Percentiles rank a stretch among this genome's conserved stretches.
Evolutionary conservation across 2,797 vertebrate species (phyloP).

Genomic region (Gila robusta): DNA sequence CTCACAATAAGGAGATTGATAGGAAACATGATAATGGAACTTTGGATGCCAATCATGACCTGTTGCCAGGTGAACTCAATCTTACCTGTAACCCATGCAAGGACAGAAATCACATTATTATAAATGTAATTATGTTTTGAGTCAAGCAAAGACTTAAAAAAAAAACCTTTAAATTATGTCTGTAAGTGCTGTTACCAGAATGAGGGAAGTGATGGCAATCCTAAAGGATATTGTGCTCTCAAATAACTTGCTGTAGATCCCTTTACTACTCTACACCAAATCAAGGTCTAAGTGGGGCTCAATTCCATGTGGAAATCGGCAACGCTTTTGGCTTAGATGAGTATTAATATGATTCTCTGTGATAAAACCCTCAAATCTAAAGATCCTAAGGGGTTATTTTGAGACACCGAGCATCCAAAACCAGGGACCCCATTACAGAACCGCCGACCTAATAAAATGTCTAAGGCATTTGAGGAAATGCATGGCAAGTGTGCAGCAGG

Average conservation of each 20-base stretch:
- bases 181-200: background rate
- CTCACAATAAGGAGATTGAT: constrained; percentile 96
- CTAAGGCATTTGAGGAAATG: too few relatives aligned
- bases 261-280: background rate
- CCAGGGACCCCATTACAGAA: too few relatives aligned
- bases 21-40: constrained; percentile 96
- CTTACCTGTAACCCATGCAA: constrained; percentile 79
- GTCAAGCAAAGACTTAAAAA: background rate
- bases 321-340: too few relatives aligned
- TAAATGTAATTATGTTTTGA: constrained; percentile 5
- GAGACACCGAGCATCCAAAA: too few relatives aligned
- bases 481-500: too few relatives aligned
- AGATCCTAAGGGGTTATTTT: too few relatives aligned
- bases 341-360: too few relatives aligned
- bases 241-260: background rate
- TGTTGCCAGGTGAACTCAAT: constrained; percentile 97
- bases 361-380: too few relatives aligned
- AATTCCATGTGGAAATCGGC: background rate
- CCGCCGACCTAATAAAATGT: too few relatives aligned
- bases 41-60: constrained; percentile 94
- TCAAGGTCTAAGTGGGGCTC: background rate
- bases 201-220: background rate
- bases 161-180: background rate
- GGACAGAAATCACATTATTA: constrained; percentile 8
- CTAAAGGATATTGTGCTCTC: background rate